phyloP scores from a whole-genome alignment of 2,888 invertebrate genomes.

The Stenichneumon culpator region DNA sequence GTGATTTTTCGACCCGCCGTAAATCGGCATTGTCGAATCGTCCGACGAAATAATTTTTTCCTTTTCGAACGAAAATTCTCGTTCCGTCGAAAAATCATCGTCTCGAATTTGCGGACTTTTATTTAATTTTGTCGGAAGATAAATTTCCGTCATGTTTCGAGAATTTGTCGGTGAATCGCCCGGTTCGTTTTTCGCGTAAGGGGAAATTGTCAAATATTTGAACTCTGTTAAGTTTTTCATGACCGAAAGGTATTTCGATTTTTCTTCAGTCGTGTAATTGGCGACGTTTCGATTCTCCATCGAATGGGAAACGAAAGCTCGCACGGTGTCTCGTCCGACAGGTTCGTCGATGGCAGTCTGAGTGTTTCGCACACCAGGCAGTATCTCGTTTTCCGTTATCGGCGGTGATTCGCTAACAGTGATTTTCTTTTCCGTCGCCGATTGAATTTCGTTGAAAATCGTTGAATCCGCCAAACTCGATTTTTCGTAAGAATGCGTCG shows the following conservation, averaged over 20 bases:
- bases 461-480: neutral
- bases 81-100: neutral
- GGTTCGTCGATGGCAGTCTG: neutral
- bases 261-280: neutral
- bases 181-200: neutral
- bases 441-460: neutral
- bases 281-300: neutral
- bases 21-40: neutral
- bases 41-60: neutral
- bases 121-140: neutral
- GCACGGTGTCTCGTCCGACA: neutral
- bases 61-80: neutral
- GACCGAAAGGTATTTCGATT: neutral
- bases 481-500: neutral
- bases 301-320: neutral
- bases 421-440: neutral
- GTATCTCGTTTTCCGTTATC: slow-evolving; percentile 3
- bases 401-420: neutral
- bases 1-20: neutral
- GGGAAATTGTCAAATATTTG: neutral
- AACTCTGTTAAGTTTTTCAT: neutral
- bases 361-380: neutral
- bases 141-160: neutral
- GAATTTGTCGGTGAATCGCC: neutral
- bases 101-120: neutral